Evolutionary conservation across 2,797 vertebrate species (phyloP).

Genomic region (Mormyrus hasselquistii): DNA sequence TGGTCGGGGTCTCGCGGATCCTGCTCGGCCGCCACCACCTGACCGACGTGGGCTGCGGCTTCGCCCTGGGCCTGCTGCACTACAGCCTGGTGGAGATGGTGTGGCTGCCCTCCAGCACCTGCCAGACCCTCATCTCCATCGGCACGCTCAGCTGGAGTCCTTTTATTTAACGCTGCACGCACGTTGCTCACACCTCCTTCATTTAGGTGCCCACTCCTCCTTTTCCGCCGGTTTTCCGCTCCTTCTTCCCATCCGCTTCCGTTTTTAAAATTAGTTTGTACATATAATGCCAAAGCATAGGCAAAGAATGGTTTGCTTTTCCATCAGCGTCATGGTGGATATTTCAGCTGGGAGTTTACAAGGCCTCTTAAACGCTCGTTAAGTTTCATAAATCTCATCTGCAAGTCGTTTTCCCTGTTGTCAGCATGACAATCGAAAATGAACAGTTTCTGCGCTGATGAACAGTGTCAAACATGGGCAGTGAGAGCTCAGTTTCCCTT

Average conservation of each 20-base stretch:
- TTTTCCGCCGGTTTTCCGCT: neutral
- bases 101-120: constrained; percentile 84
- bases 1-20: constrained; percentile 74
- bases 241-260: neutral
- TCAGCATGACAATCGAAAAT: neutral
- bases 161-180: constrained; percentile 17
- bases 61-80: constrained; percentile 81
- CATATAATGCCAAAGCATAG: neutral
- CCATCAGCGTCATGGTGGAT: neutral
- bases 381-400: neutral
- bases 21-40: constrained; percentile 85
- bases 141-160: constrained; percentile 62
- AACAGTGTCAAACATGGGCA: neutral
- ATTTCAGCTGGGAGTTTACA: neutral
- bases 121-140: constrained; percentile 81
- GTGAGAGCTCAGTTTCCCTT: neutral
- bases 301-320: neutral
- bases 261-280: neutral
- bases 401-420: neutral
- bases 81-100: constrained; percentile 84
- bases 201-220: neutral
- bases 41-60: constrained; percentile 79
- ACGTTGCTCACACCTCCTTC: neutral
- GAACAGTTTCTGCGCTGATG: neutral
- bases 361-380: neutral